These are phyloP conservation scores for Coregonus sp. DNA, from an alignment of 2,797 vertebrate genomes.

Conservation along the genomic window DNA sequence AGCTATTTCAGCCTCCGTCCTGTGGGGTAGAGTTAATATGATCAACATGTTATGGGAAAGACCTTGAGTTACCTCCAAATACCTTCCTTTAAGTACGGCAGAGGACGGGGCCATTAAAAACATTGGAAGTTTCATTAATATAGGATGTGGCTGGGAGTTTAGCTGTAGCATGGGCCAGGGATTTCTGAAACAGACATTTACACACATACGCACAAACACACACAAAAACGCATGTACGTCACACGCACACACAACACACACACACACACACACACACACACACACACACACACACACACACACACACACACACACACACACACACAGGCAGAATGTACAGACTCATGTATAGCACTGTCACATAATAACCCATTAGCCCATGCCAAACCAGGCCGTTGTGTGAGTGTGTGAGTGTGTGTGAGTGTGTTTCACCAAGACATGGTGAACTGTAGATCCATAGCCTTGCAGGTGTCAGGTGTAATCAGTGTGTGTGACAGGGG, in stretches of 20 bases:
- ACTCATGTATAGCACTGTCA: background rate
- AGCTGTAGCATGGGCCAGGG: background rate
- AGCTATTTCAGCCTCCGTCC: background rate
- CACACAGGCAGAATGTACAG: background rate
- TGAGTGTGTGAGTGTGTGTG: background rate
- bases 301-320: background rate
- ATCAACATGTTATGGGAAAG: background rate
- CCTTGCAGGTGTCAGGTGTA: conserved; percentile 30
- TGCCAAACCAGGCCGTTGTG: background rate
- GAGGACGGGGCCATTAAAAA: background rate
- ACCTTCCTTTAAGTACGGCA: background rate
- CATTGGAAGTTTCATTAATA: background rate
- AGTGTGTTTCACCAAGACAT: background rate
- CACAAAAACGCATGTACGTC: background rate
- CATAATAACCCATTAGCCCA: background rate
- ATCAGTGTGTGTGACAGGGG: conserved; percentile 39
- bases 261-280: background rate
- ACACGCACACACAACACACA: background rate
- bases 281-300: background rate
- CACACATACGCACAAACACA: background rate
- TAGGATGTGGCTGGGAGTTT: background rate
- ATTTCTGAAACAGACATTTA: background rate
- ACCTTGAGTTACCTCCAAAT: conserved; percentile 1
- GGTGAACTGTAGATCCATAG: conserved; percentile 14
- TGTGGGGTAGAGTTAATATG: background rate